phyloP scores from a whole-genome alignment of 2,113 vertebrate species.

The Silurus meridionalis region DNA sequence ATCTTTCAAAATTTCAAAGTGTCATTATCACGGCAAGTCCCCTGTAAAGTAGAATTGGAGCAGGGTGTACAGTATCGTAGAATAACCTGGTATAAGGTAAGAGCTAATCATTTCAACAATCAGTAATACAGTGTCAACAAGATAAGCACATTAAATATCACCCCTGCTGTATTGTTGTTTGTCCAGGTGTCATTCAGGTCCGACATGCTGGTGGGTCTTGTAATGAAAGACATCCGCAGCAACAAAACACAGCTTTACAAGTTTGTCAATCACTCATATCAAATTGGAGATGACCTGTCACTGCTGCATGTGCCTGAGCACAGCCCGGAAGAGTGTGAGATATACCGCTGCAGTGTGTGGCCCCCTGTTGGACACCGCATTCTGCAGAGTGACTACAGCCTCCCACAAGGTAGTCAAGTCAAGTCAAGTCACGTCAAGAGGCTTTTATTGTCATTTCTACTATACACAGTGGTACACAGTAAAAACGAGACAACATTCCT shows the following conservation, averaged over 20 bases:
- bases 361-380: conserved; percentile 47
- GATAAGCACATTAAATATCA: not conserved
- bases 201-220: conserved; percentile 25
- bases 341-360: conserved; percentile 47
- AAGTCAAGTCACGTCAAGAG: too few relatives aligned
- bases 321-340: conserved; percentile 30
- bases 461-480: too few relatives aligned
- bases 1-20: not conserved
- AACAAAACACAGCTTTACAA: conserved; percentile 35
- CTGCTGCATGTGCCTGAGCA: conserved; percentile 19
- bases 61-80: conserved; percentile 42
- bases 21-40: conserved; percentile 11
- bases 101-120: not conserved
- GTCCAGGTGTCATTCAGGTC: not conserved
- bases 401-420: conserved; percentile 34
- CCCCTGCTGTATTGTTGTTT: not conserved
- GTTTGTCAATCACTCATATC: conserved; percentile 33
- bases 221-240: conserved; percentile 38
- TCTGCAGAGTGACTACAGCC: conserved; percentile 35
- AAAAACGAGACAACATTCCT: too few relatives aligned
- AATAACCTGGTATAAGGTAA: conserved; percentile 55
- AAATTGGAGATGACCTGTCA: conserved; percentile 34
- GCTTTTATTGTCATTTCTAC: too few relatives aligned
- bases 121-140: not conserved
- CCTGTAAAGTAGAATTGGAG: conserved; percentile 30